Evolutionary conservation across 2,888 invertebrate genomes (phyloP).

Genomic region (Saturnia pavonia): DNA sequence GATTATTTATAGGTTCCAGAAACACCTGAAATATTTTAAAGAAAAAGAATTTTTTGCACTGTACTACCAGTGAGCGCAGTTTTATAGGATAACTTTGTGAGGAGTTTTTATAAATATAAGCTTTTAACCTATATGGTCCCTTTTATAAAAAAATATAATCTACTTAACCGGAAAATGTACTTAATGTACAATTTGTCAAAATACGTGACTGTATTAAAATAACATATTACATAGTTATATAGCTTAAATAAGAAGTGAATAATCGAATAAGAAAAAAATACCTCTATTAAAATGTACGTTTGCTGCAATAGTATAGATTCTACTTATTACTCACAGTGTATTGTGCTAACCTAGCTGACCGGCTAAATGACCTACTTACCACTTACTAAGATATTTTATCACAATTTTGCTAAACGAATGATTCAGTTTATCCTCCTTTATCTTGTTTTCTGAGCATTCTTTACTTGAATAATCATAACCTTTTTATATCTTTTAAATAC

Average conservation of each 20-base stretch:
- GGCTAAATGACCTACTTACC: conserved; percentile 44
- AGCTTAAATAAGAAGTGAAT: not conserved
- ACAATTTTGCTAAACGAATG: conserved; percentile 50
- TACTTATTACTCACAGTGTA: conserved; percentile 2
- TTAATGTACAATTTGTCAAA: not conserved
- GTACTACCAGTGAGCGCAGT: not conserved
- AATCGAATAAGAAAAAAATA: not conserved
- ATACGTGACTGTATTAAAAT: not conserved
- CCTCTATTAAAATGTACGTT: not conserved
- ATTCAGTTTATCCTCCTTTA: conserved; percentile 51
- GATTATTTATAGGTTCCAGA: not conserved
- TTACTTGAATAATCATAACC: conserved; percentile 31
- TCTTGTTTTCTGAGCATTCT: conserved; percentile 42
- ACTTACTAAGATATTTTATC: conserved; percentile 51
- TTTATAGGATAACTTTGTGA: not conserved
- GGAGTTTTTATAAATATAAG: not conserved
- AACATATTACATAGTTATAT: too few species aligned
- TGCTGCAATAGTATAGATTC: not conserved
- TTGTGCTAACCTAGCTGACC: conserved; percentile 27
- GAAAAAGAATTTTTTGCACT: not conserved
- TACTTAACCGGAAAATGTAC: not conserved
- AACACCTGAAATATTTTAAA: not conserved
- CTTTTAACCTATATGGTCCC: not conserved
- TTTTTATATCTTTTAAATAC: conserved; percentile 22
- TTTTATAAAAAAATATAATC: not conserved